Percentiles rank a stretch among this genome's conserved stretches.
phyloP scores from a whole-genome alignment of 2,113 vertebrate genomes.

The Callionymus lyra region DNA sequence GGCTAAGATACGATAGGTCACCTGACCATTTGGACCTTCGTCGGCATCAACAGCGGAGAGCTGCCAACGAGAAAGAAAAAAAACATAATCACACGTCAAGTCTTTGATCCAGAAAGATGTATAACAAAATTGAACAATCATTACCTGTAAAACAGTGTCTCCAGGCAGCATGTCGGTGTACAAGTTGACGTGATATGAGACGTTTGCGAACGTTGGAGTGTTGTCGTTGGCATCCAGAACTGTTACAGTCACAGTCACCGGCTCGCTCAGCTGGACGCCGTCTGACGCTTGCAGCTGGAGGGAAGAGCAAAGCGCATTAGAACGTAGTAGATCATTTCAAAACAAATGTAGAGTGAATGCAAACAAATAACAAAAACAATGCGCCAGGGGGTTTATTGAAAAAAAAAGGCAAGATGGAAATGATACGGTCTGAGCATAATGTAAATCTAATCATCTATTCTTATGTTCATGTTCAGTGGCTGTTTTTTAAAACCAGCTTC shows the following conservation, averaged over 20 bases:
- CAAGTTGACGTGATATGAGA: constrained; percentile 83
- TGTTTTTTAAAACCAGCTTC: too few species aligned
- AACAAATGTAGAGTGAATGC: too few species aligned
- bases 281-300: constrained; percentile 86
- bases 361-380: too few species aligned
- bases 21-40: constrained; percentile 79
- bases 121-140: not conserved
- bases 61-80: constrained; percentile 60
- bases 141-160: constrained; percentile 79
- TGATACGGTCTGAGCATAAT: too few species aligned
- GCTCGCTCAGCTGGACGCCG: constrained; percentile 83
- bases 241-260: constrained; percentile 77
- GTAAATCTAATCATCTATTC: too few species aligned
- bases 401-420: too few species aligned
- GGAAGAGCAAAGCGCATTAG: not conserved
- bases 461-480: too few species aligned
- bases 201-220: constrained; percentile 82
- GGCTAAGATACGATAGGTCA: constrained; percentile 81
- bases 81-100: not conserved
- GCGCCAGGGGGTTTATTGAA: too few species aligned
- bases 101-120: not conserved
- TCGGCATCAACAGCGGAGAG: constrained; percentile 83
- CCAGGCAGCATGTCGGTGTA: constrained; percentile 85
- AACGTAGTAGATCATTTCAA: too few species aligned
- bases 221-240: constrained; percentile 97